Base-by-base conservation (phyloP, 2,797 vertebrate genomes). In the Poeciliopsis turneri region DNA sequence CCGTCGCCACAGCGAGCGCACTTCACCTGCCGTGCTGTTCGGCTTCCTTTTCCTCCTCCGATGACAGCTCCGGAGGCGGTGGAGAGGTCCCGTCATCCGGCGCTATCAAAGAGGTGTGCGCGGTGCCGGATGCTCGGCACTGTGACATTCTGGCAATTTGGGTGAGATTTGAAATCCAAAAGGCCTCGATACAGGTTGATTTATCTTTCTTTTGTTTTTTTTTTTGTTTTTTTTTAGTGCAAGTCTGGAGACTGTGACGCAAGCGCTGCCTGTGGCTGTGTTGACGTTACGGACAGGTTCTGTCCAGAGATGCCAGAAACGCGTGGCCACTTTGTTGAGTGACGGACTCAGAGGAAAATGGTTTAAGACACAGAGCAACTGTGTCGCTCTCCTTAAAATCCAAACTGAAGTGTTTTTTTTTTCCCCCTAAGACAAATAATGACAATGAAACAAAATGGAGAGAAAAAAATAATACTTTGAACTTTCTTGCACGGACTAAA, bases 121-220 rank as follows among this genome's bases (percentile, higher is more conserved):
- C 23, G 57, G n/a, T n/a, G n/a, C 13, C 12, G 28, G 57, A 30
- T 30, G 25, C 53, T 57, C 23, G 2, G 13, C 57, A 61, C 25
- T 13, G 3, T 30, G 28, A 30, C 30, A 30, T 16, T 61, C 28
- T 15, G 28, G 12, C 12, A 61, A 28, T 28, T 30, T 61, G 5
- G 2, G 57, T 61, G 13, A 61, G 13, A 16, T 30, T 30, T 61
- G 13, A 61, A 61, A 61, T 61, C n/a, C 57, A 61, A 13, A 61
- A 11, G 25, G 25, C 43, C 43, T 45, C 11, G 3, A 45, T 13
- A 13, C 12, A 61, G 33, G 28, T 30, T 28, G 13, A 59, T 59
- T 59, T 59, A 23, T 25, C 36, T 36, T 1, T 23, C 18, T 23
- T 23, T 1, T 51, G 0, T 8, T 1, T 23, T 8, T 23, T 1